phyloP scores from a whole-genome alignment of 2,888 invertebrate genomes.

The Carcina quercana region DNA sequence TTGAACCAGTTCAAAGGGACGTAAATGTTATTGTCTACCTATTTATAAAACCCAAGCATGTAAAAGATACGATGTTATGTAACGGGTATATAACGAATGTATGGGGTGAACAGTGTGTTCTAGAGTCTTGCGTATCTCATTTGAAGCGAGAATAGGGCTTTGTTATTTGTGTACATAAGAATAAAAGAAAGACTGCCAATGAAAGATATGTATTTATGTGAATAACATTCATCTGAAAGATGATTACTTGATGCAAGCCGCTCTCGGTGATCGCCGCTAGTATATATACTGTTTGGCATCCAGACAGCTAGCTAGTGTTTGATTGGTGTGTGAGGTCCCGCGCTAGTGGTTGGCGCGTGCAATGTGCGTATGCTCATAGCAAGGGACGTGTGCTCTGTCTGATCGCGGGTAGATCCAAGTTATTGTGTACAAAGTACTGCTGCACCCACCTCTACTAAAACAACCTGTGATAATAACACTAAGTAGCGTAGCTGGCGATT shows the following conservation, averaged over 20 bases:
- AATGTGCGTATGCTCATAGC: no score
- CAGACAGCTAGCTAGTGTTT: constrained; percentile 28
- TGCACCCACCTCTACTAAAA: constrained; percentile 76
- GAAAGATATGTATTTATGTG: constrained; percentile 62
- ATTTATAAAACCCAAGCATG: constrained; percentile 47
- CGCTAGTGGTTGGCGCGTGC: constrained; percentile 48
- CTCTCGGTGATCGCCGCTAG: constrained; percentile 32
- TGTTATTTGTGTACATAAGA: constrained; percentile 69
- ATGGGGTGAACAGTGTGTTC: constrained; percentile 64
- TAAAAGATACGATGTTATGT: constrained; percentile 43
- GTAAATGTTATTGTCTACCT: constrained; percentile 69
- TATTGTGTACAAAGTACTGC: constrained; percentile 73
- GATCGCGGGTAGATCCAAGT: constrained; percentile 64
- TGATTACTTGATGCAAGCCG: constrained; percentile 51
- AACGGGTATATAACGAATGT: constrained; percentile 45
- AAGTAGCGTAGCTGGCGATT: constrained; percentile 75
- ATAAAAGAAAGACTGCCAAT: constrained; percentile 68
- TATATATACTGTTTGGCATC: constrained; percentile 34
- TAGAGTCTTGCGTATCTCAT: constrained; percentile 49
- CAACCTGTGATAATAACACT: constrained; percentile 77
- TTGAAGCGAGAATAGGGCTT: constrained; percentile 57
- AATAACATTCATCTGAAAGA: constrained; percentile 63
- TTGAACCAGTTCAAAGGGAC: constrained; percentile 70
- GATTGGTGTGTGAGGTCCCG: constrained; percentile 29
- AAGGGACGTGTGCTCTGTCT: constrained; percentile 56